Evolutionary conservation across 2,113 vertebrate genomes (phyloP), one percentile per base, ranked within the genome.

Genomic region (Ceyx melanurus): DNA sequence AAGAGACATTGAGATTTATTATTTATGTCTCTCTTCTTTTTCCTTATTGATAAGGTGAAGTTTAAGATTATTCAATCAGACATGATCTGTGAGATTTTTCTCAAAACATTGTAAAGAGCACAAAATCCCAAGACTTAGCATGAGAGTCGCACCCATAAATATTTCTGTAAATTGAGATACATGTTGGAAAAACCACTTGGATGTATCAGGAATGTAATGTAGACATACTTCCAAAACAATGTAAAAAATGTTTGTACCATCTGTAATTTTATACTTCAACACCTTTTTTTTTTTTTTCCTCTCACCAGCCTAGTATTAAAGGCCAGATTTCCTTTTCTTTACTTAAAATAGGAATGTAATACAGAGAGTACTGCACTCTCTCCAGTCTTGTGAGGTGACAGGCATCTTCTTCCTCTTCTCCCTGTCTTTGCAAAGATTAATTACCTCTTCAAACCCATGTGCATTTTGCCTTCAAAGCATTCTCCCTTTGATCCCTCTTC

Each of bases 401-500:
- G 51, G 26, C 37, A 37, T 80, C 73, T 86, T 91, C 61, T 28
- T 88, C 25, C 21, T 86, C 35, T 68, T 80, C 64, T 64, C 31
- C 73, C 12, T 31, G 54, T 58, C 77, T 58, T 82, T 91, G 42
- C 58, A 93, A 78, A 92, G 89, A 90, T 86, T 87, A 92, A 78
- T 86, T 94, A 54, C 77, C 74, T 82, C 74, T 88, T 89, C 81
- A 87, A 92, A 90, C 33, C 57, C 37, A 48, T 25, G 21, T 73
- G 58, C 15, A 4, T 94, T 90, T 84, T 86, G 22, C 58, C 67
- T 92, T 96, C 74, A 94, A 82, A 90, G 33, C 50, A 29, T 82
- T 84, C 56, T 93, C 51, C 15, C 54, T 94, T 90, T 90, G 76
- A 88, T 89, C 73, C 66, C 6, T 57, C 53, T 88, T 10, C 70